These are phyloP conservation scores for Ernsta delagoae DNA, from an alignment of 2,888 invertebrate genomes.

Conservation along the genomic window DNA sequence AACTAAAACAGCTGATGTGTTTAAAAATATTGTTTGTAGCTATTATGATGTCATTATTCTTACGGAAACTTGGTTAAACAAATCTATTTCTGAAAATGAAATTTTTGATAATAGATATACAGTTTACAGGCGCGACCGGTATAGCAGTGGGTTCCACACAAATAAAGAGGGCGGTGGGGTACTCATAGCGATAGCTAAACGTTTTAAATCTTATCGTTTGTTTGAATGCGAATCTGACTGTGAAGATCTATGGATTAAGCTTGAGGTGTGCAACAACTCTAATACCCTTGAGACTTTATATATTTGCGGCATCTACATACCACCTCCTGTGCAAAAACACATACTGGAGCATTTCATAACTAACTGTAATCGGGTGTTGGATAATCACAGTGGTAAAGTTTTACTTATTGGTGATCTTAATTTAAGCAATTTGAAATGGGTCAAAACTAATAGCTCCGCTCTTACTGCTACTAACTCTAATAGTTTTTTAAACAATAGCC, in stretches of 20 bases:
- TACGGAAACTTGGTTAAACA: neutral
- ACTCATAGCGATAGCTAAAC: neutral
- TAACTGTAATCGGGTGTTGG: neutral
- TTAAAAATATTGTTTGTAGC: no score
- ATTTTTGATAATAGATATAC: conserved; percentile 1
- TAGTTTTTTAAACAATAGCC: neutral
- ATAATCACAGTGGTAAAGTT: neutral
- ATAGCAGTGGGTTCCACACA: neutral
- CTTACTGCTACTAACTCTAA: neutral
- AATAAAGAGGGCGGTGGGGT: neutral
- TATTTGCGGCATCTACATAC: neutral
- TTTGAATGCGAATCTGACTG: neutral
- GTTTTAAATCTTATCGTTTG: neutral
- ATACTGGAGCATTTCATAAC: neutral
- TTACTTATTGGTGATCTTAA: neutral
- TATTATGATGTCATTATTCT: neutral
- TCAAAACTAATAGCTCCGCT: neutral
- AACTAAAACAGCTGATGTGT: no score
- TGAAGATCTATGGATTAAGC: conserved; percentile 1
- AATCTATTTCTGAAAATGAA: neutral
- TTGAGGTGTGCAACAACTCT: neutral
- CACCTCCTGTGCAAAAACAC: neutral
- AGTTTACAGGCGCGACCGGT: neutral
- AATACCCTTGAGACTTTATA: neutral
- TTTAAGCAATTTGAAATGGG: neutral